These are phyloP conservation scores for Phymorhynchus buccinoides DNA, from an alignment of 1,140 invertebrate genomes.

Conservation along the genomic window DNA sequence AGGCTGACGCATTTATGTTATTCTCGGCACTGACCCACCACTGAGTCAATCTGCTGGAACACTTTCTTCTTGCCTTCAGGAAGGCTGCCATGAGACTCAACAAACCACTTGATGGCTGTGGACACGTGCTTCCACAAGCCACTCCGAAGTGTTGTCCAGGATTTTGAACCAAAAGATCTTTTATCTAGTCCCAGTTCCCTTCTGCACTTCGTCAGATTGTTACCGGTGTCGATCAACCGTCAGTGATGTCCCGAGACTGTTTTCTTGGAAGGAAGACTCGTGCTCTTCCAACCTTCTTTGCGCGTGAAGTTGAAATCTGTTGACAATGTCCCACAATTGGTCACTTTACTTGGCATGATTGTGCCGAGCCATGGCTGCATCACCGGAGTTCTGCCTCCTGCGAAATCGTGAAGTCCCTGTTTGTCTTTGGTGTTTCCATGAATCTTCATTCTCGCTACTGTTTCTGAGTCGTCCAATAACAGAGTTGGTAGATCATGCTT, in stretches of 20 bases:
- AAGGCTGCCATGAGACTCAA: conserved; percentile 85
- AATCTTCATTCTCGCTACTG: conserved; percentile 40
- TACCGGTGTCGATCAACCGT: conserved; percentile 35
- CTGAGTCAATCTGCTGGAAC: conserved; percentile 84
- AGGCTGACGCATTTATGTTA: conserved; percentile 62
- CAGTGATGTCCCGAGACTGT: conserved; percentile 41
- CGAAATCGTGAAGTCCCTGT: conserved; percentile 36
- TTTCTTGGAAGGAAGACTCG: conserved; percentile 16
- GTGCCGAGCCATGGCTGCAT: conserved; percentile 45
- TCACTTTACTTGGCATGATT: conserved; percentile 38
- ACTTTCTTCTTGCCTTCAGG: conserved; percentile 82
- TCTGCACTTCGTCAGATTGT: conserved; percentile 25
- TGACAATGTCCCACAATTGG: conserved; percentile 10
- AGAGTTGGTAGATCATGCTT: conserved; percentile 53
- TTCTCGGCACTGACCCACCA: conserved; percentile 85
- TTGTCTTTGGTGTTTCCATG: conserved; percentile 31
- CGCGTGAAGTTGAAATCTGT: background rate
- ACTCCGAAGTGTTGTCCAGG: conserved; percentile 85
- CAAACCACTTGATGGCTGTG: conserved; percentile 87
- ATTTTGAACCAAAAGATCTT: conserved; percentile 8
- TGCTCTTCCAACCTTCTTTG: conserved; percentile 34
- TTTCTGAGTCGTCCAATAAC: conserved; percentile 45
- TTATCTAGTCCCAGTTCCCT: background rate
- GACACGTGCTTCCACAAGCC: conserved; percentile 90
- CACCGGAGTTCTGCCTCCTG: conserved; percentile 42